A percentile compares a stretch with the other conserved stretches of the same genome.
Evolutionary conservation across 2,797 vertebrate genomes (phyloP).

Genomic region (Scomberomorus guttatus): DNA sequence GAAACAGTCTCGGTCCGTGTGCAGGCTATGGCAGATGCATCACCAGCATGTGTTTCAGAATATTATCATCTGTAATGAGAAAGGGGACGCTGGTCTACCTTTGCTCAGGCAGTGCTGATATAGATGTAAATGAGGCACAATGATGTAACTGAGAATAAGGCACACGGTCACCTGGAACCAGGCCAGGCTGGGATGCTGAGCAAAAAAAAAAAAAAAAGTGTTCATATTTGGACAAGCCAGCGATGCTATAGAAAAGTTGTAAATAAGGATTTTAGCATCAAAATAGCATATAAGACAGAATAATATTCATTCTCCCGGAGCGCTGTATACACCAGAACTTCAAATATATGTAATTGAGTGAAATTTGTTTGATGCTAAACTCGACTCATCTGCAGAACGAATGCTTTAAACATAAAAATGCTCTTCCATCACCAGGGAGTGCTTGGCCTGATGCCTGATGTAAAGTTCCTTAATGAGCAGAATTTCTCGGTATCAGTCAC

Average conservation of each 20-base stretch:
- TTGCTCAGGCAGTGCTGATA: constrained; percentile 41
- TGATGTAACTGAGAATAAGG: constrained; percentile 50
- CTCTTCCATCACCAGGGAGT: neutral
- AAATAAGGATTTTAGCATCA: neutral
- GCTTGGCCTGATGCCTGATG: neutral
- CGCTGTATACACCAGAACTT: neutral
- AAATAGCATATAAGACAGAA: neutral
- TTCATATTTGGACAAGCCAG: neutral
- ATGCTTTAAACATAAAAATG: neutral
- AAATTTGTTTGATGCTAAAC: neutral
- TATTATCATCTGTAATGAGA: constrained; percentile 49
- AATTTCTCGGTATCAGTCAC: constrained; percentile 9
- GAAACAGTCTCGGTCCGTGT: constrained; percentile 9
- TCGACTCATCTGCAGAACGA: neutral
- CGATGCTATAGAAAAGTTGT: neutral
- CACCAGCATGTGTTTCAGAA: constrained; percentile 43
- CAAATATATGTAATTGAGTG: neutral
- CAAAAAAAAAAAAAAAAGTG: neutral
- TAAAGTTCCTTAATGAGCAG: constrained; percentile 28
- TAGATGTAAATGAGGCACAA: constrained; percentile 57
- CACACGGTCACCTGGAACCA: constrained; percentile 29
- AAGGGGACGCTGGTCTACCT: constrained; percentile 19
- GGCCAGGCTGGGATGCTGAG: constrained; percentile 17
- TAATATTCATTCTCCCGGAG: neutral
- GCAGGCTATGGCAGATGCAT: constrained; percentile 29